Percentiles rank a stretch among this genome's conserved stretches.
Evolutionary conservation across 2,888 invertebrate species (phyloP).

Genomic region (Pachydiplax longipennis): DNA sequence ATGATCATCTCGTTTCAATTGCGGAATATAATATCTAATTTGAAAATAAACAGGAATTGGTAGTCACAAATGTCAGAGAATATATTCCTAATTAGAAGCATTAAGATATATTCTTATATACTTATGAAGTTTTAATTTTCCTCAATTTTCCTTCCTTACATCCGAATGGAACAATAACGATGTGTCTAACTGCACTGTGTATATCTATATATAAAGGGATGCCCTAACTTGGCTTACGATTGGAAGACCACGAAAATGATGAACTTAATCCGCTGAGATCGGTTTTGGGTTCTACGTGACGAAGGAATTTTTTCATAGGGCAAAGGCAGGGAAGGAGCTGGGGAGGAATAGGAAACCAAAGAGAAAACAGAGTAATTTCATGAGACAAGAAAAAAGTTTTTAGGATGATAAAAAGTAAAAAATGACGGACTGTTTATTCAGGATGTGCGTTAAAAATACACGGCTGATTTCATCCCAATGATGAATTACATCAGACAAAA

Average conservation of each 20-base stretch:
- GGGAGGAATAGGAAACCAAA: neutral
- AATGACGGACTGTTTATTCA: too few relatives aligned
- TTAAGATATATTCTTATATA: too few relatives aligned
- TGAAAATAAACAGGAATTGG: too few relatives aligned
- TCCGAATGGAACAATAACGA: neutral
- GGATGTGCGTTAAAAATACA: too few relatives aligned
- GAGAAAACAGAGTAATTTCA: neutral
- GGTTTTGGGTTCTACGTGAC: neutral
- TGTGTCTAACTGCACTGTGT: neutral
- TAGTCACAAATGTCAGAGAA: too few relatives aligned
- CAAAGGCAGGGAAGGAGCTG: neutral
- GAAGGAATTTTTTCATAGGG: neutral
- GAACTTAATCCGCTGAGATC: neutral
- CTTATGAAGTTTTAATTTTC: too few relatives aligned
- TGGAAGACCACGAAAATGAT: conserved; percentile 9
- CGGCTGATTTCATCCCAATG: too few relatives aligned
- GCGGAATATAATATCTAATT: too few relatives aligned
- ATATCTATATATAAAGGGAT: neutral
- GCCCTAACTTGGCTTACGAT: neutral
- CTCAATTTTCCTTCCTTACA: neutral
- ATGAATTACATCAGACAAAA: too few relatives aligned
- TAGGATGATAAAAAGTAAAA: neutral
- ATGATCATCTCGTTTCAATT: too few relatives aligned
- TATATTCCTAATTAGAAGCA: too few relatives aligned
- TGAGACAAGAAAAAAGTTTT: neutral